These are phyloP conservation scores for Melitaea athalia DNA, from an alignment of 2,888 invertebrate genomes.

Conservation along the genomic window DNA sequence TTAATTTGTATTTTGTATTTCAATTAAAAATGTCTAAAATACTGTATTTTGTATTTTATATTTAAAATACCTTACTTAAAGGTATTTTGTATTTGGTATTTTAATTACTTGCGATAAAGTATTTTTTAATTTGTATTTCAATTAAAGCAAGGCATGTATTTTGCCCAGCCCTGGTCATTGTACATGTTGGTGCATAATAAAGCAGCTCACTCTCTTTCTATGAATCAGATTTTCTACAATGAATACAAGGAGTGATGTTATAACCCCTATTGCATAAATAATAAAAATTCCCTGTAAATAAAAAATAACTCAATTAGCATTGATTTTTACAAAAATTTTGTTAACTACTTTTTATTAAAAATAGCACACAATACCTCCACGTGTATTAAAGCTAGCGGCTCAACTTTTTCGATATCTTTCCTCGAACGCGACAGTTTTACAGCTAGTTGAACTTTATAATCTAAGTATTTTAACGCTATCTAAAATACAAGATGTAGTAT, in stretches of 20 bases:
- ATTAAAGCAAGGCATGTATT: too few species aligned
- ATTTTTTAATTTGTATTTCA: too few species aligned
- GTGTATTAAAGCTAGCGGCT: conserved; percentile 56
- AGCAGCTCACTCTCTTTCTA: conserved; percentile 14
- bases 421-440: conserved; percentile 72
- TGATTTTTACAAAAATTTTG: background rate
- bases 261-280: conserved; percentile 55
- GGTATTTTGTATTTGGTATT: too few species aligned
- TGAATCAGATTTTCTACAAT: conserved; percentile 48
- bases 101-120: too few species aligned
- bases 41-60: too few species aligned
- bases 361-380: conserved; percentile 57
- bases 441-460: conserved; percentile 79
- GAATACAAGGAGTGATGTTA: conserved; percentile 50
- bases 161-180: too few species aligned
- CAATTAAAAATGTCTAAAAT: too few species aligned
- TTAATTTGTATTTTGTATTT: too few species aligned
- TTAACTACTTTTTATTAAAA: background rate
- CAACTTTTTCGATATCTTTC: conserved; percentile 55
- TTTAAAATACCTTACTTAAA: too few species aligned
- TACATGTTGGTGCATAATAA: background rate
- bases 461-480: conserved; percentile 77
- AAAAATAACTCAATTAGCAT: conserved; percentile 18
- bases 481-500: conserved; percentile 47
- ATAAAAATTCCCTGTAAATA: conserved; percentile 66